phyloP scores from a whole-genome alignment of 2,797 vertebrate genomes.

The Geotrypetes seraphini region DNA sequence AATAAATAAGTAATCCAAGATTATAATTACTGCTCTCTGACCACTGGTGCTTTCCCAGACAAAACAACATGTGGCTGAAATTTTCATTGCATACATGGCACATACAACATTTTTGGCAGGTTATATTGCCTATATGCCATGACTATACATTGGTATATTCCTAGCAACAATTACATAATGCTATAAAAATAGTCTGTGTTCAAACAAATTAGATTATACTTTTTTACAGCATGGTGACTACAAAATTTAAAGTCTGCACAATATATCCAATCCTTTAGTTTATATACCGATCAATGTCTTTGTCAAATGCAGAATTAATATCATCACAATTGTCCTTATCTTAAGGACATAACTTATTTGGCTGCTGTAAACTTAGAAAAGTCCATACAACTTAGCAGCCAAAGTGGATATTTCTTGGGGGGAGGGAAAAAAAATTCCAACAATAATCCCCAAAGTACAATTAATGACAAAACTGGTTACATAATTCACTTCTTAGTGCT shows the following conservation, averaged over 20 bases:
- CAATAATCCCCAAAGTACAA: constrained; percentile 45
- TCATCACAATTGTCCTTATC: constrained; percentile 45
- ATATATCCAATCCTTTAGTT: too few species aligned
- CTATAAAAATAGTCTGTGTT: constrained; percentile 62
- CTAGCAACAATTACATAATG: constrained; percentile 50
- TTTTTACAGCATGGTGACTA: constrained; percentile 41
- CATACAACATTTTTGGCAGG: constrained; percentile 49
- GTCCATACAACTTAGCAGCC: constrained; percentile 54
- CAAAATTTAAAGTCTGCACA: too few species aligned
- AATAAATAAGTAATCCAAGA: too few species aligned
- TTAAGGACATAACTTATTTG: constrained; percentile 49
- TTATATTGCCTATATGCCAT: constrained; percentile 52
- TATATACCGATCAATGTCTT: too few species aligned
- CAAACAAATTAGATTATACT: constrained; percentile 61
- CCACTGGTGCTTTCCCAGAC: constrained; percentile 58
- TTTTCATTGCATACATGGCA: constrained; percentile 49
- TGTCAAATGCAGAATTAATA: constrained; percentile 22
- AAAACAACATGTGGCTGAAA: constrained; percentile 44
- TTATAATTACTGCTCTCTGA: constrained; percentile 23
- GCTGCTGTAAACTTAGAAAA: constrained; percentile 37
- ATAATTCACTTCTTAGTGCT: too few species aligned
- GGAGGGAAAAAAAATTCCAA: too few species aligned
- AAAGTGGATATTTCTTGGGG: neutral
- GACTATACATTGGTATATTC: constrained; percentile 52
- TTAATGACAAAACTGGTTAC: constrained; percentile 32